Base-by-base conservation (phyloP, 1,140 invertebrate species). In the Drosophila sucinea region DNA sequence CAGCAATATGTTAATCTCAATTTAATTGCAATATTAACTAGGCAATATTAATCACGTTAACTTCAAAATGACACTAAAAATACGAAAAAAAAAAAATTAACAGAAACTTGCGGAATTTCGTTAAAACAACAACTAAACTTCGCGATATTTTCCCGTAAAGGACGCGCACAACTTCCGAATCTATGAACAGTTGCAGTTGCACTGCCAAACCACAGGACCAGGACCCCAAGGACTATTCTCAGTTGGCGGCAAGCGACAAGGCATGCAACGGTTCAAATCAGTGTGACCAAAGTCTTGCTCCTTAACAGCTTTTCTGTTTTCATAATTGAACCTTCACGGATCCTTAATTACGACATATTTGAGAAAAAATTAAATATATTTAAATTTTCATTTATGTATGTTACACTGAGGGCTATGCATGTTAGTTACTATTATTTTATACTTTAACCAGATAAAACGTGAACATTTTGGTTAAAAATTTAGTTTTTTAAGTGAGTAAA, bases 181-280 rank as follows among this genome's bases (percentile, higher is more conserved):
- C 23, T 27, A 51, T 56, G 64, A 57, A 73, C 76, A 76, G 76
- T 87, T 86, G 83, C 83, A 86, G 72, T 87, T 86, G 83, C 83
- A 86, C 83, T 86, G 73, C 72, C 76, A 67, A n/a, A 30, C 64
- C 63, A 47, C 55, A 30, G 17, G 70, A 73, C 2, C 27, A 29
- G 29, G 51, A 35, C 8, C 7, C 17, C 4, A 35, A 51, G 44
- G 44, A 30, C 38, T 72, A 57, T 60, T 74, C 55, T 25, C 57
- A 79, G 72, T 85, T 85, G 74, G 81, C 81, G 81, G 77, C 74
- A 85, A 85, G 70, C 41, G n/a, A 57, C 23, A 33, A 70, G 57
- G 56, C 77, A 68, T 84, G 81, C 81, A 44, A 44, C 40, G 40
- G 41, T 5, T 23, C 41, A 25, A 8, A 23, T 2, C 1, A 25